Conservation (phyloP, 2,113 vertebrate genomes). For the Alouatta palliata region DNA sequence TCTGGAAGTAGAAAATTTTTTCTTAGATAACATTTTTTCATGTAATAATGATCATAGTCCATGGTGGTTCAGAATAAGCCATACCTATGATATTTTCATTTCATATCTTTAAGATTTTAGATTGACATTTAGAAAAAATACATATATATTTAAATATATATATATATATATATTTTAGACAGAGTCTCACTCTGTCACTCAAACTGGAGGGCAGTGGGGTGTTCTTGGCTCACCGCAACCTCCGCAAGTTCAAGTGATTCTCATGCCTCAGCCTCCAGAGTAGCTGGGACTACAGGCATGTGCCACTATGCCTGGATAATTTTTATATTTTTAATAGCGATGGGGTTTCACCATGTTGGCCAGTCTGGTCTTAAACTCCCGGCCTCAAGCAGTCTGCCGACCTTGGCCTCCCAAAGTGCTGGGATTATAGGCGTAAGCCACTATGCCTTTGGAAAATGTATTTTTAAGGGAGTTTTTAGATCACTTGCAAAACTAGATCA, state of each 20-base stretch:
- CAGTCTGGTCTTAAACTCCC: neutral
- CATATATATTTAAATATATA: too few species aligned
- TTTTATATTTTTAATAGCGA: neutral
- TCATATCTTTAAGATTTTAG: constrained; percentile 65
- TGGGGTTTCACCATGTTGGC: neutral
- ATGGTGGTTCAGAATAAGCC: constrained; percentile 48
- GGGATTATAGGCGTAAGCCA: neutral
- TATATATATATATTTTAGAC: too few species aligned
- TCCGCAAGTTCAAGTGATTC: neutral
- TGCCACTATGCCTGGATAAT: neutral
- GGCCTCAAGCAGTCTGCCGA: neutral
- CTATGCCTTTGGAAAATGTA: neutral
- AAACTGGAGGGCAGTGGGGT: neutral
- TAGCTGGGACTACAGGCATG: neutral
- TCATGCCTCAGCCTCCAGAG: neutral
- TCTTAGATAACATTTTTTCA: neutral
- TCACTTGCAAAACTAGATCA: constrained; percentile 72
- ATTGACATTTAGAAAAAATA: constrained; percentile 47
- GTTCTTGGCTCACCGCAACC: neutral
- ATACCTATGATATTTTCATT: constrained; percentile 66
- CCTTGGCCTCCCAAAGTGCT: neutral
- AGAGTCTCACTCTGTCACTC: neutral
- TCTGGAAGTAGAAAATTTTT: neutral
- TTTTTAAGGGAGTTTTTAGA: constrained; percentile 72
- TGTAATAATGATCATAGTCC: neutral